A percentile compares a stretch with the other conserved stretches of the same genome.
These are phyloP conservation scores for Syngnathus typhle DNA, from an alignment of 2,113 vertebrate genomes.

Conservation along the genomic window DNA sequence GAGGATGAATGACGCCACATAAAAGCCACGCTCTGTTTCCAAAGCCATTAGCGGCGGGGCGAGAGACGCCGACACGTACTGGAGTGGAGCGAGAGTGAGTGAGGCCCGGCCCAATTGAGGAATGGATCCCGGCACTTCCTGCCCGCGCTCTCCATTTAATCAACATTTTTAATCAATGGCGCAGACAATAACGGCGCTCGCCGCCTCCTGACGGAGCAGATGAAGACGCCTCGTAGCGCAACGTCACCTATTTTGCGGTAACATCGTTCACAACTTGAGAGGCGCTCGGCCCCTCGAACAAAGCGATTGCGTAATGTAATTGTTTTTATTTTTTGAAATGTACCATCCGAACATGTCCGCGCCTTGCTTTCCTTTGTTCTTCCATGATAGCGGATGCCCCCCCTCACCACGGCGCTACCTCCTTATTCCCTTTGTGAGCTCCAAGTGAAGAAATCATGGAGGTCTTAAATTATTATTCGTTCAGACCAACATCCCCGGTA, in stretches of 20 bases:
- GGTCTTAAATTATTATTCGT: conserved; percentile 64
- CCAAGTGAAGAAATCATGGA: conserved; percentile 68
- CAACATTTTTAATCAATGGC: conserved; percentile 56
- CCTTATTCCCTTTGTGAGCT: conserved; percentile 62
- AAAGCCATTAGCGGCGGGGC: conserved; percentile 58
- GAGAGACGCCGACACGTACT: conserved; percentile 18
- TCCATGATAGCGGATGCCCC: conserved; percentile 16
- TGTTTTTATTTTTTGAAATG: not conserved
- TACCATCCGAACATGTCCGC: conserved; percentile 4
- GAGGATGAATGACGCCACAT: conserved; percentile 66
- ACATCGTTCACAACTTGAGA: not conserved
- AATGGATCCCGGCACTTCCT: conserved; percentile 31
- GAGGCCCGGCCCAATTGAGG: conserved; percentile 17
- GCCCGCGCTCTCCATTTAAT: conserved; percentile 54
- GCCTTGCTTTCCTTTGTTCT: conserved; percentile 16
- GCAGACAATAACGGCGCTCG: conserved; percentile 39
- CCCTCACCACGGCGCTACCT: conserved; percentile 34
- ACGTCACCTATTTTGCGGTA: not conserved
- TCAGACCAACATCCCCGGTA: conserved; percentile 54
- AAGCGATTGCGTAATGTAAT: too few species aligned
- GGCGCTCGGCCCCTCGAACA: not conserved
- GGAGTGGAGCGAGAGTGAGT: conserved; percentile 6
- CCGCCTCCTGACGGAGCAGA: not conserved
- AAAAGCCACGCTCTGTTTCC: conserved; percentile 62
- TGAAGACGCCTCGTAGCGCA: not conserved